Evolutionary conservation across 2,888 invertebrate species (phyloP), one percentile per base, ranked within the genome.

Genomic region (Pherbina coryleti): DNA sequence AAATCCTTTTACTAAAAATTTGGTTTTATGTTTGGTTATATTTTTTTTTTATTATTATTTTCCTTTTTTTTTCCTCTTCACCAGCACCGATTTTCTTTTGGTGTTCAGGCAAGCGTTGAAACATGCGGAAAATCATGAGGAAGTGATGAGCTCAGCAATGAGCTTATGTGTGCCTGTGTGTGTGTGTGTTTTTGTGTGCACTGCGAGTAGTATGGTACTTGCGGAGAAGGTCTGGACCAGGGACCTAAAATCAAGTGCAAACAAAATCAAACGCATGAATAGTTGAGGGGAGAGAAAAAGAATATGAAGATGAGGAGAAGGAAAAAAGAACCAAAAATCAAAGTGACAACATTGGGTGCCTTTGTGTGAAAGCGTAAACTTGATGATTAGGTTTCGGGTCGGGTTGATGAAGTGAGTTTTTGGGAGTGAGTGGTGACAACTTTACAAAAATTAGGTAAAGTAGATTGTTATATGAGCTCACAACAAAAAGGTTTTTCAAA

Each of bases 231-330:
- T 37, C 5, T 37, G 8, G 44, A 44, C 44, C 44, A 14, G 44
- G 44, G 11, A 44, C 44, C 19, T 55, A 5, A 64, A 64, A 62
- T 62, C 62, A 62, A 62, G 62, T 62, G 62, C 62, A 14, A 62
- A 62, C 62, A 62, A 62, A 62, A 64, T 64, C 31, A 64, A 31
- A 64, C 64, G 34, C 64, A 64, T 64, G 64, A 64, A 31, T 34
- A 31, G 64, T 64, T 64, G 64, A 28, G 14, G 19, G 22, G 25
- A 25, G n/a, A n/a, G n/a, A n/a, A n/a, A n/a, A n/a, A n/a, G n/a
- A n/a, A n/a, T n/a, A n/a, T n/a, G n/a, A n/a, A n/a, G 25, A 11
- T 14, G 57, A 0, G 8, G 8, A 9, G 9, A 25, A 28, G 25
- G 44, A 2, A 11, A 44, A 44, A 44, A 44, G 11, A 1, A 14